Base-by-base conservation (phyloP, 2,797 vertebrate genomes). In the Coregonus suidteri region DNA sequence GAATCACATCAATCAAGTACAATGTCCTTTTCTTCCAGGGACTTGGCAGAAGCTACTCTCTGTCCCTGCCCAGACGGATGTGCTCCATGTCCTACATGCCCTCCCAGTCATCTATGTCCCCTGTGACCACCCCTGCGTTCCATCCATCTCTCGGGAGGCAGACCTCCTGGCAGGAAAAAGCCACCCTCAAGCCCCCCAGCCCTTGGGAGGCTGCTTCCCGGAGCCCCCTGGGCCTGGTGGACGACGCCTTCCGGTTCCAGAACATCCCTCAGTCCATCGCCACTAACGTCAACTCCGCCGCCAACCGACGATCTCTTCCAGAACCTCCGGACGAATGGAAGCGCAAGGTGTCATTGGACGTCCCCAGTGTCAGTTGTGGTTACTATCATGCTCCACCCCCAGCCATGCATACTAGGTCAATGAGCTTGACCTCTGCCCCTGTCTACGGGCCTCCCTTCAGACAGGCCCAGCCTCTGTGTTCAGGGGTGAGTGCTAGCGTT, bases 121-220 rank as follows among this genome's bases (percentile, higher is more conserved):
- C 87, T 9, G 65, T 79, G 59, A 83, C 92, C 80, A 91, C 91
- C 81, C 91, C 92, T 65, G 92, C 93, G 15, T 88, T 89, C 83
- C 93, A 93, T 78, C 86, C 94, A 11, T 83, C 86, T 1, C 87
- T 74, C 16, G 88, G 88, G 83, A 94, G 93, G 82, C 89, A 91
- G 79, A 80, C 83, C 0, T 81, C 92, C 69, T 89, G 91, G 82
- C 90, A 91, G 1, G 92, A 95, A 75, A 93, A 85, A 74, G 59
- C 81, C 9, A 7, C 90, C 62, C 79, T 54, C 87, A 96, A 94
- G 88, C 94, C 93, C 41, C 92, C 81, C 4, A 93, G 94, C 4
- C 97, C 97, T 0, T 97, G 97, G 97, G 95, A 97, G 89, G 95
- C 95, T 20, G 96, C 96, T 0, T 91, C 95, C 18, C 94, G 86